Evolutionary conservation across 2,113 vertebrate species (phyloP), one percentile per base, ranked within the genome.

Genomic region (Galeopterus variegatus): DNA sequence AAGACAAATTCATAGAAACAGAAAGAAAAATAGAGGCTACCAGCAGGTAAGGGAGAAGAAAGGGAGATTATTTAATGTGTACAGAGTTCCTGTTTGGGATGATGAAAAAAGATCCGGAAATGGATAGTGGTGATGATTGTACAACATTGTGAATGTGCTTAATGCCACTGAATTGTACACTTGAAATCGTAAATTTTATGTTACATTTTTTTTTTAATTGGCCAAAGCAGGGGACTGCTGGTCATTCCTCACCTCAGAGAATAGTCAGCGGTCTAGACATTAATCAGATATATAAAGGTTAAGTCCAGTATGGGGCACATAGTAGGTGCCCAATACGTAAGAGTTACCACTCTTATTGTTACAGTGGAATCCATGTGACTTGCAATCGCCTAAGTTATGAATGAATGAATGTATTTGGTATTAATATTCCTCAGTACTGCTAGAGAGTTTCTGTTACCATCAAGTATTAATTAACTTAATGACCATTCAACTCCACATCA

Each of bases 391-490:
- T 75, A 79, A 45, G 33, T 90, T 70, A 92, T 52, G 52, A 91
- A 88, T 86, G 65, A 94, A 33, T 18, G 65, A 94, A 33, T 18
- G 1, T 54, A 90, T 83, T 89, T 84, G 81, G 83, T 77, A 60
- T 28, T 33, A 88, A 76, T 60, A 58, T 4, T 41, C 31, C 3
- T 26, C 18, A 91, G 73, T 73, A 24, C 72, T 50, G 17, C 90
- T 96, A 79, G 48, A 94, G 76, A 76, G 76, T 92, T 89, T 89
- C 64, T 67, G 21, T 70, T 54, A 72, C 31, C 95, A 80, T 95
- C 97, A 96, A 94, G 89, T 36, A 85, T 81, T 94, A 95, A 97
- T 97, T 97, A 97, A 77, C 70, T 45, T 45, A 67, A 90, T 10
- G 4, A 52, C 90, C 73, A 31, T n/a, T n/a, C n/a, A 90, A 80